Base-by-base conservation (phyloP, 2,888 invertebrate genomes). In the Mycalesis mineus region DNA sequence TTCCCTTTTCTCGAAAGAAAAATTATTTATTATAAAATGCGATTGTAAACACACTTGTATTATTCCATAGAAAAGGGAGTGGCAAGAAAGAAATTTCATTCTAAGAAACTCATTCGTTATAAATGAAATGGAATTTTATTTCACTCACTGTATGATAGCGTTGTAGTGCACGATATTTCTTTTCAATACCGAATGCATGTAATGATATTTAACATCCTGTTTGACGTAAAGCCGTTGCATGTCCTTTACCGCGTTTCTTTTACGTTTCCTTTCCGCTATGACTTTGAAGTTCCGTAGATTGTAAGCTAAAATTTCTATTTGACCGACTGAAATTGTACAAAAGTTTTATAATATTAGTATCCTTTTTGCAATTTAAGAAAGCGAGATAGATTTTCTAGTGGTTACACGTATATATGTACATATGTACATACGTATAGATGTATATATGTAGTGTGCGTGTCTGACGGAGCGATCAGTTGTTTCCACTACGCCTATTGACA, bases 251-350 rank as follows among this genome's bases (percentile, higher is more conserved):
- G 2, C 29, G 29, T 76, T 77, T 56, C 70, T 76, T 49, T 64
- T 61, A 28, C 68, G 74, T 40, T 72, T 72, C 49, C 84, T 72
- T 52, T 80, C 73, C 0, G 85, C 84, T 36, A 89, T 57, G 39
- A 71, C 42, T 57, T 80, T 73, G 60, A 89, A 85, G 65, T 90
- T 83, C 39, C 85, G 80, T 28, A 90, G 69, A 69, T 89, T 88
- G 68, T 79, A 89, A 3, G 82, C 73, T 65, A 90, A 67, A 58
- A 90, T 87, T 66, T 90, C 85, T 67, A 90, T 84, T 78, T 90
- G 90, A 17, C 88, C 90, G 62, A 90, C 90, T 90, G 78, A 60
- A 77, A 82, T 28, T 33, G 11, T 53, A 44, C 22, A 22, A 22
- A 22, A 22, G 22, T 5, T 22, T 22, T 22, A 22, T 22, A 22